A percentile compares a stretch with the other conserved stretches of the same genome.
Conservation (phyloP, 2,113 vertebrate species). For the Toxostoma redivivum region DNA sequence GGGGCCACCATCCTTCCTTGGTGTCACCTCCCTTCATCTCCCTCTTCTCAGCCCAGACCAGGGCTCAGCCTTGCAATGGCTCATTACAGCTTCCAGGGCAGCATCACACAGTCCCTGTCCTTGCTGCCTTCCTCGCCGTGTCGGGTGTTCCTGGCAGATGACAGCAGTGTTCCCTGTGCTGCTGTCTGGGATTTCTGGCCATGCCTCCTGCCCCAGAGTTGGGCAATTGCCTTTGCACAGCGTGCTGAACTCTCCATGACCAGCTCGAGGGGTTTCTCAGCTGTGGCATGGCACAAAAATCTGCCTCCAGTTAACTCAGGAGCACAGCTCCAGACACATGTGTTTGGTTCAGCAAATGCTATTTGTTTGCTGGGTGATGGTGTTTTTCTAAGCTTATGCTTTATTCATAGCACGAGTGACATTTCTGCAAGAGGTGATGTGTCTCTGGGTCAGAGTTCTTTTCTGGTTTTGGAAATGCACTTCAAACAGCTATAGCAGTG, state of each 20-base stretch:
- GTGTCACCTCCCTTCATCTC: neutral
- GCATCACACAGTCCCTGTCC: accelerated
- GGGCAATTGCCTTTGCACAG: neutral
- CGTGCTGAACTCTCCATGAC: neutral
- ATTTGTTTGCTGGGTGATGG: neutral
- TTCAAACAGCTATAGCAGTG: neutral
- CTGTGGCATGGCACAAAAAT: neutral
- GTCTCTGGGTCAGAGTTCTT: neutral
- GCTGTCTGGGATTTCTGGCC: neutral
- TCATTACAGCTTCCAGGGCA: accelerated
- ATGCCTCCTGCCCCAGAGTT: neutral
- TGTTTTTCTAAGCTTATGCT: slow-evolving; percentile 29
- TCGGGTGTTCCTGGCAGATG: accelerated
- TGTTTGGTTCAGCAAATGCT: neutral
- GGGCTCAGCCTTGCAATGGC: accelerated
- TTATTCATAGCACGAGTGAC: neutral
- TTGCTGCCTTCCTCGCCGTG: accelerated
- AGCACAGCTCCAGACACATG: neutral
- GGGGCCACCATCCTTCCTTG: neutral
- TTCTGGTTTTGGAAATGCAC: neutral
- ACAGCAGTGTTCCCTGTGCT: neutral
- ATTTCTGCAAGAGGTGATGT: neutral
- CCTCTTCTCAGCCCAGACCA: neutral
- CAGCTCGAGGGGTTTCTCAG: neutral
- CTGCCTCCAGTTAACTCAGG: neutral